Percentiles rank a stretch among this genome's conserved stretches.
Conservation (phyloP, 2,888 invertebrate species). For the Chrysina gloriosa region DNA sequence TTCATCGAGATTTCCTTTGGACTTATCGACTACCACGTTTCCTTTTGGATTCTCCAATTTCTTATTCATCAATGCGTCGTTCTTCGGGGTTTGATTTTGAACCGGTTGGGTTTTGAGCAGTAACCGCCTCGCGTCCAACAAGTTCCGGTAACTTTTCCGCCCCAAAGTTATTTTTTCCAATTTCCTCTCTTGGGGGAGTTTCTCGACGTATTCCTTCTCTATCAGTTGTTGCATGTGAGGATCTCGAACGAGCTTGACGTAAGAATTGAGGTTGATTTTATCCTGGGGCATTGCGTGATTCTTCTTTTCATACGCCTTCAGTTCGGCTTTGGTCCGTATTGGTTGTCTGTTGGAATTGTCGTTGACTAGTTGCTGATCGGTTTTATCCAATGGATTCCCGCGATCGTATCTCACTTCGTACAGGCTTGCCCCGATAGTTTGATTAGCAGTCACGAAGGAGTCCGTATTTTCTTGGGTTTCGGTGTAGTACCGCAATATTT, state of each 20-base stretch:
- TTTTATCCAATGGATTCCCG: too few species aligned
- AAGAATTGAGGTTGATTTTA: not conserved
- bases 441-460: too few species aligned
- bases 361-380: not conserved
- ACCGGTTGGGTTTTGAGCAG: not conserved
- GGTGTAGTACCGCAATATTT: too few species aligned
- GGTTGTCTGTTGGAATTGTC: not conserved
- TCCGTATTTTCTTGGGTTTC: too few species aligned
- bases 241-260: conserved; percentile 1
- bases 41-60: too few species aligned
- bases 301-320: conserved; percentile 21
- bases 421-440: too few species aligned
- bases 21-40: too few species aligned
- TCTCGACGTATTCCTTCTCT: not conserved
- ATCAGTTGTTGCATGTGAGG: not conserved
- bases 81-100: not conserved
- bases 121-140: not conserved
- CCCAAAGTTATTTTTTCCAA: not conserved
- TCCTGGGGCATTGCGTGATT: not conserved
- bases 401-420: too few species aligned
- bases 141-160: not conserved
- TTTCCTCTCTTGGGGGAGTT: not conserved
- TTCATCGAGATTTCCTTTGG: too few species aligned
- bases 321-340: conserved; percentile 17
- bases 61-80: too few species aligned